These are phyloP conservation scores for Pseudomyrmex pallidus DNA, from an alignment of 1,140 invertebrate species.

Conservation along the genomic window DNA sequence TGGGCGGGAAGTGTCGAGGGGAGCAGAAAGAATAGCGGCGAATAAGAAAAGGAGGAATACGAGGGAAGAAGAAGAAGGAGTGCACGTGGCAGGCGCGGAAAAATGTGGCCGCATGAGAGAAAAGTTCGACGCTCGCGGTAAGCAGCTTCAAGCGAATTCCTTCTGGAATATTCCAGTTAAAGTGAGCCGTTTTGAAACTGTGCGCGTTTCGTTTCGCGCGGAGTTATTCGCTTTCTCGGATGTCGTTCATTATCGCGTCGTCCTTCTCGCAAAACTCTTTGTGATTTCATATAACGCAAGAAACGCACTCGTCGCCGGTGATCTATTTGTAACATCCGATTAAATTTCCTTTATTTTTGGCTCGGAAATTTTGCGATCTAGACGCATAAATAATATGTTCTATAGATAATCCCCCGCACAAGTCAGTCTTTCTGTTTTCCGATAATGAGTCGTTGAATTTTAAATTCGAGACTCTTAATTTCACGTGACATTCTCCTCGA, in stretches of 20 bases:
- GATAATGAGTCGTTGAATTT: not conserved
- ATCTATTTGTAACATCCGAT: no score
- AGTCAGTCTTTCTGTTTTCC: no score
- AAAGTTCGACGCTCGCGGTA: conserved; percentile 38
- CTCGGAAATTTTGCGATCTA: no score
- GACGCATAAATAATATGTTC: no score
- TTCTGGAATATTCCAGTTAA: conserved; percentile 35
- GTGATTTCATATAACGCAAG: not conserved
- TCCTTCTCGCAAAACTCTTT: not conserved
- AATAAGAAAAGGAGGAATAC: not conserved
- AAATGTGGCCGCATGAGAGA: conserved; percentile 47
- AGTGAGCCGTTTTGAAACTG: conserved; percentile 28
- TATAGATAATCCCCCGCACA: no score
- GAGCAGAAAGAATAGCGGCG: not conserved
- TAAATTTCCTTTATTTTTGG: no score
- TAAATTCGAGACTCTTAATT: not conserved
- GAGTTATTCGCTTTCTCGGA: not conserved
- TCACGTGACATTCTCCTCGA: not conserved
- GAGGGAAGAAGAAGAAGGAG: not conserved
- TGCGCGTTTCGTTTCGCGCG: not conserved
- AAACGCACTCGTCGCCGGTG: not conserved
- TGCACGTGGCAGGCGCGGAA: conserved; percentile 7
- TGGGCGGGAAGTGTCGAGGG: not conserved
- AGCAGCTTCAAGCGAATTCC: conserved; percentile 31
- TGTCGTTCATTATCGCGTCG: conserved; percentile 3